phyloP scores from a whole-genome alignment of 23 tunicate species.

The Corella eumyota region DNA sequence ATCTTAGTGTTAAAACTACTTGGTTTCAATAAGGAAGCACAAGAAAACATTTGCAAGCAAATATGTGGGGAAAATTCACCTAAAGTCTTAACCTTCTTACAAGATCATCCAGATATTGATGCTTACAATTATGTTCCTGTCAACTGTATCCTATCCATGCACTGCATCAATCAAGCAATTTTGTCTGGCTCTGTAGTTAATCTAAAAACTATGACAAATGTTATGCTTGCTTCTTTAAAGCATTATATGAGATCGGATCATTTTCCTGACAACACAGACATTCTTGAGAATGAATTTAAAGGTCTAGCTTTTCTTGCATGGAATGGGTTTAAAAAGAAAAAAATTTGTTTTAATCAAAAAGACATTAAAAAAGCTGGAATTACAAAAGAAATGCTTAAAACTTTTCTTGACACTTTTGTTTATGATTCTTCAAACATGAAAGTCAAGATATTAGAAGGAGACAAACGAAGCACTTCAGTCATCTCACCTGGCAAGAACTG shows the following conservation, averaged over 20 bases:
- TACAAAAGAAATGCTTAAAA: not conserved
- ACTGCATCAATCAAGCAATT: not conserved
- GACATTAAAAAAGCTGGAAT: not conserved
- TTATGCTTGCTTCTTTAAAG: not conserved
- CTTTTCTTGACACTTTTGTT: constrained; percentile 7
- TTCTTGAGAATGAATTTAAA: too few relatives aligned
- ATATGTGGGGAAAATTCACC: constrained; percentile 9
- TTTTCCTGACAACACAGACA: not conserved
- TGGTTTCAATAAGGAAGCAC: constrained; percentile 3
- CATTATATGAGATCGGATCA: constrained; percentile 1
- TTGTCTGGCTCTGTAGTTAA: not conserved
- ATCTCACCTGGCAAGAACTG: not conserved
- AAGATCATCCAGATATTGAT: constrained; percentile 1
- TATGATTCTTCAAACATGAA: not conserved
- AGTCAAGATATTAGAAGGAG: constrained; percentile 2
- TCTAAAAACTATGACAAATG: not conserved
- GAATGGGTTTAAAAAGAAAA: constrained; percentile 7
- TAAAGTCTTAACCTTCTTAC: not conserved
- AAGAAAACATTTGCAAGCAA: constrained; percentile 4
- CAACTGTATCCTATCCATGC: not conserved
- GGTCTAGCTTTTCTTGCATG: not conserved
- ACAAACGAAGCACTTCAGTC: constrained; percentile 1
- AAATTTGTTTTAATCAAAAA: not conserved
- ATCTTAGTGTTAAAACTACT: not conserved
- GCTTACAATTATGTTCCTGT: constrained; percentile 8